Base-by-base conservation (phyloP, 2,888 invertebrate species). In the Drosophila monieri region DNA sequence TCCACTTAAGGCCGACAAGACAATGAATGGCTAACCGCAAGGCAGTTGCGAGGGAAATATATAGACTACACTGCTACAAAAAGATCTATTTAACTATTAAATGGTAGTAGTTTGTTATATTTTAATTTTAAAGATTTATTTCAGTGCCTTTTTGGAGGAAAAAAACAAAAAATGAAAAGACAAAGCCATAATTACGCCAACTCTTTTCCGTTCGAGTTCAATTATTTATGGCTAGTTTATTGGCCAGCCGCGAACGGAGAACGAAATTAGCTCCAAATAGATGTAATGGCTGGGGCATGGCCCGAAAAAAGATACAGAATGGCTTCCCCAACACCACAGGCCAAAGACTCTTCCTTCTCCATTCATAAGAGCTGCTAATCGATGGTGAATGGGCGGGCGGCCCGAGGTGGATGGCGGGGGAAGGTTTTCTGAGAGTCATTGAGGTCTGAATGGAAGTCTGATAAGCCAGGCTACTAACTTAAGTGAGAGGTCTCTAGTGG, bases 161-260 rank as follows among this genome's bases (percentile, higher is more conserved):
- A 21, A 21, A 23, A 46, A 18, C 18, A 18, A 18, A 39, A 60
- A 37, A 47, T 41, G 18, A 62, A 49, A 46, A 46, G 61, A 61
- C 61, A 61, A 61, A 61, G 14, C 39, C 62, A 49, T 79, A 79
- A 79, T 79, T 78, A 81, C 77, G 65, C 61, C 46, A 52, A 39
- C 61, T 68, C 81, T 61, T 61, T 61, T 57, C 60, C 60, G 60
- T 61, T 83, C 69, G 59, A 73, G 81, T 75, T 85, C 73, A 85
- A 84, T 83, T 84, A 85, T 85, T 84, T 80, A 85, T 76, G 80
- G 83, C 85, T 78, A 78, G 70, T 84, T 84, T 74, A 76, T 78
- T 77, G 67, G 73, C 66, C 51, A 68, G 64, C 43, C 35, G 57
- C 47, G 44, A 47, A 32, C 21, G 25, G 47, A 51, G 55, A 65